phyloP scores from a whole-genome alignment of 2,888 invertebrate species.

The Disparrhopalites patrizii region DNA sequence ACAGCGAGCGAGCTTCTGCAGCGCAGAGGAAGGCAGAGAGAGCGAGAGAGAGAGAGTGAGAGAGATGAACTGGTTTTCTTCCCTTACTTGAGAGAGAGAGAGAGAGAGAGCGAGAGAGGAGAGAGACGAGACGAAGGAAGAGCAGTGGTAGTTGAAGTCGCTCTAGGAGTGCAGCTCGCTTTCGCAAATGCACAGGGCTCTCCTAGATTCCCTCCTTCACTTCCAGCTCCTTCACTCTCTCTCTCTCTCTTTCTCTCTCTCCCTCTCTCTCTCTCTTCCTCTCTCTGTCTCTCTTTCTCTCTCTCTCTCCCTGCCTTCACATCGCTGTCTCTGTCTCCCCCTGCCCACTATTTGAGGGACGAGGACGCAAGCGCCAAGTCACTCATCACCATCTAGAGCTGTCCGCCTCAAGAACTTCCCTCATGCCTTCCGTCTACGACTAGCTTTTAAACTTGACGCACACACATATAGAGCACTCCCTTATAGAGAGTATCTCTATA shows the following conservation, averaged over 20 bases:
- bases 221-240: not conserved
- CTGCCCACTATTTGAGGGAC: not conserved
- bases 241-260: conserved; percentile 12
- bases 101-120: conserved; percentile 14
- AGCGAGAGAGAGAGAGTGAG: not conserved
- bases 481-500: not conserved
- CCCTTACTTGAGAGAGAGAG: not conserved
- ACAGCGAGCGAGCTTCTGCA: not conserved
- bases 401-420: conserved; percentile 3
- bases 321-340: not conserved
- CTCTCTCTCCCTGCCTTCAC: not conserved
- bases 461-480: not conserved
- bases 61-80: too few species aligned
- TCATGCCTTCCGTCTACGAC: not conserved
- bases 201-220: not conserved
- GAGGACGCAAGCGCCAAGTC: conserved; percentile 17
- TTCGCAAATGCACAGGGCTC: not conserved
- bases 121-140: conserved; percentile 1
- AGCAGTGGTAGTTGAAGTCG: too few species aligned
- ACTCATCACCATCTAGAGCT: conserved; percentile 6
- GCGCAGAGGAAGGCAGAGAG: not conserved
- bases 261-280: conserved; percentile 9
- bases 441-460: not conserved
- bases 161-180: too few species aligned
- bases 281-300: not conserved